Base-by-base conservation (phyloP, 2,888 invertebrate genomes). In the Vannuccia rotundouncinata region DNA sequence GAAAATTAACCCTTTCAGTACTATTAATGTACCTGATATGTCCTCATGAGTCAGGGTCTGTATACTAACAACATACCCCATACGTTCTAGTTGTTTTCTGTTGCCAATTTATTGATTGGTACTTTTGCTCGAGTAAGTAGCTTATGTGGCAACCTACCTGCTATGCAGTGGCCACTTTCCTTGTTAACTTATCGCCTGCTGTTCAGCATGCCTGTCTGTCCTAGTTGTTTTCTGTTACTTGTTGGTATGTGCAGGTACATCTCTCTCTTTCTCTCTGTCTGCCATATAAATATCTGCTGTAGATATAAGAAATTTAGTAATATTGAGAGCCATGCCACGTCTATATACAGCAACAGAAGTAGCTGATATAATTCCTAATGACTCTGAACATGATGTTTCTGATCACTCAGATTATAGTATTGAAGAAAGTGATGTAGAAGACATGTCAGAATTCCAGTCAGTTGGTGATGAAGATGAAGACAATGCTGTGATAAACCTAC, bases 1-100 rank as follows among this genome's bases (percentile, higher is more conserved):
- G 45, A 5, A 45, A 5, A 45, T 45, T 45, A 45, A 66, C 66
- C 22, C 66, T 66, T 66, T 66, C 66, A 66, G 66, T 66, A 66
- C 66, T 66, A 66, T 66, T 66, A 66, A 66, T 27, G 66, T 66
- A 66, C 66, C 66, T 22, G 66, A 27, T 66, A 66, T 27, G 66
- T 66, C 66, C 66, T 66, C 66, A 66, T 66, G 66, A 66, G 66
- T 66, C 66, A 66, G 66, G 66, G 66, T 66, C 66, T 66, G 66
- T 66, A 66, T 66, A 66, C 66, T 66, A 66, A 66, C 25, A 66
- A 66, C 66, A 27, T 66, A 66, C 66, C 66, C 10, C 66, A 27
- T 66, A 66, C 66, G 66, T 66, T 27, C 66, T 66, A 66, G 66
- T 66, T 66, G 66, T 66, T 66, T 66, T 66, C 66, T 66, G 66